Base-by-base conservation (phyloP, 1,140 invertebrate species). In the Amyelois transitella region DNA sequence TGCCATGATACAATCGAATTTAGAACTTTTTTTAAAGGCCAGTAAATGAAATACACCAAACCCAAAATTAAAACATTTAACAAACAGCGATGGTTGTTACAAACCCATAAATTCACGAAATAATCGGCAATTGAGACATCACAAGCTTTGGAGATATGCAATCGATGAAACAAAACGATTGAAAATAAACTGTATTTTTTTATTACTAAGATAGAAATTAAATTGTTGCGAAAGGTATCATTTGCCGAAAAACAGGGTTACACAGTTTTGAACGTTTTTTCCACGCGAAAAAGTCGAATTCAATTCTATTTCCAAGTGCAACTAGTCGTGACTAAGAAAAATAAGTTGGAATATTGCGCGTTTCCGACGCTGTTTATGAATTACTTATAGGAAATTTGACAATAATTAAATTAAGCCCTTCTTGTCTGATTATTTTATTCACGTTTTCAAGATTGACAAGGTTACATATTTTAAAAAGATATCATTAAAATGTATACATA, bases 111-210 rank as follows among this genome's bases (percentile, higher is more conserved):
- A 79, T 81, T 66, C 55, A 45, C 64, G 38, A 68, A 69, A 75
- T 72, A 69, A 60, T 67, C 64, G 53, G 59, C 72, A 60, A 83
- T 83, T 81, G 75, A 84, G 81, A 77, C 75, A 84, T 83, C 75
- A 75, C 56, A 56, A 62, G 55, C 72, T 76, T 72, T 55, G 66
- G 58, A 22, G 51, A 51, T 18, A 51, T 12, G 6, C 18, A 17
- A 21, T 28, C 32, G 21, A 18, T 20, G 48, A 60, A 21, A 45
- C 51, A n/a, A 19, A 8, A 1, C 3, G 19, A 8, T 45, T 1
- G 1, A 72, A 72, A 53, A 57, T 61, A 32, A 54, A 60, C 74
- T 60, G 55, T 75, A 72, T 47, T 5, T 24, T 17, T 24, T 21
- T 8, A n/a, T 14, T 1, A 2, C 44, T 65, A 58, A 58, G 51